A percentile compares a stretch with the other conserved stretches of the same genome.
These are phyloP conservation scores for Olivierus martensii DNA, from an alignment of 1,140 invertebrate species.

Conservation along the genomic window DNA sequence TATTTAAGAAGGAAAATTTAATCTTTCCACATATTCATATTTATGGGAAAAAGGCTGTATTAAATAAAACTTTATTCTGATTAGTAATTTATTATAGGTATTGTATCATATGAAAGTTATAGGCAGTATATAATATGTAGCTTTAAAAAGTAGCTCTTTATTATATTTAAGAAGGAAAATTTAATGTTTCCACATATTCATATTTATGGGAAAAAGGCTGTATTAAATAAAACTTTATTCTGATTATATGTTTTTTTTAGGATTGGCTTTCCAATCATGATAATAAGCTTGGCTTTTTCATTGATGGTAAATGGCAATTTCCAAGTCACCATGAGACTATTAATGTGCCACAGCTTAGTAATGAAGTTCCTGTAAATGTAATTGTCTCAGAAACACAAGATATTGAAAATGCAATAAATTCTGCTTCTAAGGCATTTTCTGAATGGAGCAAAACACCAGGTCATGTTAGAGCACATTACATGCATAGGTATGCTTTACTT, in stretches of 20 bases:
- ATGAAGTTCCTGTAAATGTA: neutral
- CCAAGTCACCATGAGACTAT: neutral
- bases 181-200: no score
- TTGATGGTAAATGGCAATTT: neutral
- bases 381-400: neutral
- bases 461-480: neutral
- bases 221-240: neutral
- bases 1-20: no score
- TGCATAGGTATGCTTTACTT: neutral
- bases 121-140: no score
- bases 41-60: no score
- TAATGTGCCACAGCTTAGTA: neutral
- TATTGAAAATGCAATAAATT: neutral
- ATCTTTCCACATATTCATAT: no score
- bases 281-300: neutral
- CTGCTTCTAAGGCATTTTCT: neutral
- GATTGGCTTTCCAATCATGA: slow-evolving; percentile 1
- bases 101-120: no score
- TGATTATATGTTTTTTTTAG: neutral
- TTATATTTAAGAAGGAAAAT: no score
- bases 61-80: neutral
- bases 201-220: no score
- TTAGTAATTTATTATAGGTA: no score
- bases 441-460: neutral
- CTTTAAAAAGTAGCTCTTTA: no score